Conservation (phyloP, 1,140 invertebrate genomes). For the Harpegnathos saltator region DNA sequence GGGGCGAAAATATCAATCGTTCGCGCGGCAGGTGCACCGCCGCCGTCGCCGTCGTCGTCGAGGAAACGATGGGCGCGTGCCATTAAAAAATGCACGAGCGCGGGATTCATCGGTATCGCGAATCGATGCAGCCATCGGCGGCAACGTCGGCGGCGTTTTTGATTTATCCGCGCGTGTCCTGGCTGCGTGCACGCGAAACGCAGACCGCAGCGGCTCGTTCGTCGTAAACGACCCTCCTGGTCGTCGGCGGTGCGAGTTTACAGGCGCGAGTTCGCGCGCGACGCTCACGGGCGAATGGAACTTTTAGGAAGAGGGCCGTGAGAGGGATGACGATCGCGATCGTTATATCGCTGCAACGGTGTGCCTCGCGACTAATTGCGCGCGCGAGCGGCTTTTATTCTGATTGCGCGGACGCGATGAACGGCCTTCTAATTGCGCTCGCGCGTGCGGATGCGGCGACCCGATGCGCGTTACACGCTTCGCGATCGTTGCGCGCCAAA, state of each 20-base stretch:
- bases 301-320: slow-evolving; percentile 10
- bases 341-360: slow-evolving; percentile 30
- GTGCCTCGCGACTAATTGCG: slow-evolving; percentile 35
- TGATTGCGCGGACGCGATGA: slow-evolving; percentile 52
- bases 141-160: slow-evolving; percentile 16
- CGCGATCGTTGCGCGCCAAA: too few species aligned
- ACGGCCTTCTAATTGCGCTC: slow-evolving; percentile 52
- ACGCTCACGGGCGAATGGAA: slow-evolving; percentile 22
- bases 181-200: not conserved
- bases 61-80: not conserved
- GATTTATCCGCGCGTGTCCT: slow-evolving; percentile 38
- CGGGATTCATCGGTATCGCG: not conserved
- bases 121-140: slow-evolving; percentile 22
- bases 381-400: slow-evolving; percentile 44
- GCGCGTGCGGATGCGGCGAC: not conserved
- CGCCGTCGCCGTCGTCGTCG: too few species aligned
- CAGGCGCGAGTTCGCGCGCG: slow-evolving; percentile 17
- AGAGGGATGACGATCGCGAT: slow-evolving; percentile 37
- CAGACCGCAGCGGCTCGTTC: not conserved
- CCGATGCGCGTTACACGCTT: not conserved
- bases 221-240: not conserved
- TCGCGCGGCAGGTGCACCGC: not conserved
- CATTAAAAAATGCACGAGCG: slow-evolving; percentile 7
- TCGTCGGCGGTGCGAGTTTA: slow-evolving; percentile 28
- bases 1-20: slow-evolving; percentile 42